A percentile compares a stretch with the other conserved stretches of the same genome.
Conservation (phyloP, 1,140 invertebrate genomes). For the Nymphalis io region DNA sequence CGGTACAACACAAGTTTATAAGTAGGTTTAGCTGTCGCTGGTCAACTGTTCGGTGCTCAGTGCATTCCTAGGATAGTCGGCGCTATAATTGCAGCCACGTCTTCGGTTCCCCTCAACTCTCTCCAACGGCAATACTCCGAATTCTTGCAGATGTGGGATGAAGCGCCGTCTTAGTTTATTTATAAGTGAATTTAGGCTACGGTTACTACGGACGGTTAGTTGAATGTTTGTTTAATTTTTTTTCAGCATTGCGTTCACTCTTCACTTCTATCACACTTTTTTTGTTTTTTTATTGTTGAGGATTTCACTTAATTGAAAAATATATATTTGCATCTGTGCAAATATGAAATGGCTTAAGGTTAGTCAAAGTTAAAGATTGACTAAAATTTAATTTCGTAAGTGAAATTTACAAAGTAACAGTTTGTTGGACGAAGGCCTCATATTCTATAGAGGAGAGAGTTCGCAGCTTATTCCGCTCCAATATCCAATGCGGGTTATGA, state of each 20-base stretch:
- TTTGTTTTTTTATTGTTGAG: no score
- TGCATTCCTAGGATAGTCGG: neutral
- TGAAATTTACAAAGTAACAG: neutral
- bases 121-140: neutral
- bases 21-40: neutral
- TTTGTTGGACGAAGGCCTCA: neutral
- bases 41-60: neutral
- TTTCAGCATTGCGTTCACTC: neutral
- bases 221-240: neutral
- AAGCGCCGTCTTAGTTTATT: conserved; percentile 10
- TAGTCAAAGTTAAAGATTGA: no score
- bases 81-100: conserved; percentile 15
- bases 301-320: no score
- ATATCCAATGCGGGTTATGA: no score
- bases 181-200: conserved; percentile 11
- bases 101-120: conserved; percentile 13
- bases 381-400: neutral
- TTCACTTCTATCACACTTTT: no score
- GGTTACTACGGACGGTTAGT: neutral
- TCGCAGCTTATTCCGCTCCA: no score
- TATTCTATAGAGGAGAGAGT: no score
- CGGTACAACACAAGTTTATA: neutral
- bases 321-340: no score
- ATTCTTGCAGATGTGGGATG: conserved; percentile 7
- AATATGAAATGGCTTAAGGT: no score